Conservation (phyloP, 2,113 vertebrate species). For the Stegostoma tigrinum region DNA sequence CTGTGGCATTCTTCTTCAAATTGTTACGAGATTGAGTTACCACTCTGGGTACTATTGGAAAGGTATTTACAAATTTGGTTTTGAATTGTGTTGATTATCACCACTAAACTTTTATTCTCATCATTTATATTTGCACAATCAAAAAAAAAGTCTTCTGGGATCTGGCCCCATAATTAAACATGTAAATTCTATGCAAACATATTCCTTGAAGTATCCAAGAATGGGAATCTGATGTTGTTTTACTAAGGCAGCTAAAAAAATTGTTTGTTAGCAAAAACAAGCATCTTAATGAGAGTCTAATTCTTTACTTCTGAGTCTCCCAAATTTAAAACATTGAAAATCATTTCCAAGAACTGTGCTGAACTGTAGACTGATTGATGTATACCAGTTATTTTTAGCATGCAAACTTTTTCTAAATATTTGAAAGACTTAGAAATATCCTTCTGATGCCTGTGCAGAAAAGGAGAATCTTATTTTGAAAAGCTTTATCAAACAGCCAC, state of each 20-base stretch:
- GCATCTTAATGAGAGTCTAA: too few species aligned
- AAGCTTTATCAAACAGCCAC: too few species aligned
- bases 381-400: not conserved
- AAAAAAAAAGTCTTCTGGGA: not conserved
- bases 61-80: not conserved
- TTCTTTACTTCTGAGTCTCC: too few species aligned
- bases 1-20: not conserved
- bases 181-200: not conserved
- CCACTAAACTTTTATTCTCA: not conserved
- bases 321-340: too few species aligned
- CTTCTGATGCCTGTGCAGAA: not conserved
- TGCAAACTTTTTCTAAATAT: not conserved
- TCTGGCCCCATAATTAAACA: not conserved
- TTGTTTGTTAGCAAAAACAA: too few species aligned
- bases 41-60: not conserved
- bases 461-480: not conserved
- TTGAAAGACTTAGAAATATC: not conserved
- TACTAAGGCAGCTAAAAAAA: too few species aligned
- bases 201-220: not conserved
- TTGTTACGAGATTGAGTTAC: not conserved
- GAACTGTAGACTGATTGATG: not conserved
- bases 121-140: not conserved
- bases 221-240: not conserved
- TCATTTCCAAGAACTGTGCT: too few species aligned
- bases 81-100: not conserved